Base-by-base conservation (phyloP, 1,140 invertebrate species). In the Euschistus heros region DNA sequence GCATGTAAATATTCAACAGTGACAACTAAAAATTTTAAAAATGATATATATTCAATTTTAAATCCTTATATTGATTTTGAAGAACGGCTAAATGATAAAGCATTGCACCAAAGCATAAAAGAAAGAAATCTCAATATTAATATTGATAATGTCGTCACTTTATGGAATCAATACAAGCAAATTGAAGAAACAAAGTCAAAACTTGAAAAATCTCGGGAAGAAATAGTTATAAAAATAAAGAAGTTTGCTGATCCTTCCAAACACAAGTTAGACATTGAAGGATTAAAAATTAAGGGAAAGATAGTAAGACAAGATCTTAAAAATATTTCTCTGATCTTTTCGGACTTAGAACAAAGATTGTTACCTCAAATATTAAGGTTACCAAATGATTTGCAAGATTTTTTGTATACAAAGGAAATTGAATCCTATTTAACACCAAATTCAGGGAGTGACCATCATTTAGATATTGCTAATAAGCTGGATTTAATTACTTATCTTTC, bases 271-370 rank as follows among this genome's bases (percentile, higher is more conserved):
- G 42, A 63, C 5, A 50, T 46, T 47, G 26, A 52, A n/a, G 50
- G 46, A 18, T 54, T 64, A 54, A 64, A 64, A 54, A n/a, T 26
- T 5, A 15, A 24, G 24, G 62, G 62, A n/a, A 64, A 54, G 20
- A 20, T 27, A 27, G 7, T 64, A 2, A 64, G 62, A 47, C 6
- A 64, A n/a, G 30, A 64, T 27, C 22, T 54, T 37, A 64, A 64
- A 54, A 54, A 64, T 64, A 54, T 27, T 54, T 30, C 22, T 6
- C 7, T 15, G 14, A 26, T 18, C 27, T 15, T 54, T 18, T 50
- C 46, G 7, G n/a, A 33, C n/a, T n/a, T 64, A 54, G 62, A 64
- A 33, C 44, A 52, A 24, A 64, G 10, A 6, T 54, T 64, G 13
- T 26, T 64, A 22, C 47, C 26, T 14, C 50, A 13, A 54, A 44